Base-by-base conservation (phyloP, 2,113 vertebrate species). In the Donacobius atricapilla region DNA sequence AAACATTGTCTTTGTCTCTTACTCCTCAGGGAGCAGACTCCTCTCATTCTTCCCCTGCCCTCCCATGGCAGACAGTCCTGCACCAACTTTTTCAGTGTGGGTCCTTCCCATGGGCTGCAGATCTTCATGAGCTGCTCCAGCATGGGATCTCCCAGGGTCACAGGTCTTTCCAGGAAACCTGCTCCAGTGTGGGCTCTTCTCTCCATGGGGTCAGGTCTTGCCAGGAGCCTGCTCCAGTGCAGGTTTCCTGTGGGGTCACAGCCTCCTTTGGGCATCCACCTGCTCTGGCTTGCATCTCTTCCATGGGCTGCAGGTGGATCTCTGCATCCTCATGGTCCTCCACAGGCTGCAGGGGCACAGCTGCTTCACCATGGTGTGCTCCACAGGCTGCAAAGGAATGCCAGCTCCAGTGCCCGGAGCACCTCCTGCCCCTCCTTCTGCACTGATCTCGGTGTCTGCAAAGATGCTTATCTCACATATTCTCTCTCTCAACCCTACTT, bases 61-160 rank as follows among this genome's bases (percentile, higher is more conserved):
- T 73, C 39, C 19, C 14, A 33, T 15, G 6, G 15, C 15, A 73
- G 21, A 66, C 35, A 37, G 48, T 63, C 30, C 11, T 91, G 7
- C 60, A 57, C 4, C 13, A 63, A 0, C 19, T n/a, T 73, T 48
- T 78, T 24, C 22, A 45, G 1, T 9, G 20, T 16, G 17, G 12
- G 21, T 39, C 35, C 35, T 84, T 80, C 33, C 28, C 51, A 35
- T 2, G 3, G 45, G 30, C n/a, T 79, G 24, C 33, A 37, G 60
- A 17, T 54, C 47, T 42, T 73, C 35, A 44, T 4, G 19, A 81
- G 31, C 54, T 81, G 42, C 37, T 64, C 27, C 50, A 77, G 47
- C 0, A 0, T 6, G 7, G 35, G 11, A 47, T 9, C 17, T 19
- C 27, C 3, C 6, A 33, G 57, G 15, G 33, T 8, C 50, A 65